Evolutionary conservation across 2,797 vertebrate species (phyloP), one percentile per base, ranked within the genome.

Genomic region (Typhlichthys eigenmanni): DNA sequence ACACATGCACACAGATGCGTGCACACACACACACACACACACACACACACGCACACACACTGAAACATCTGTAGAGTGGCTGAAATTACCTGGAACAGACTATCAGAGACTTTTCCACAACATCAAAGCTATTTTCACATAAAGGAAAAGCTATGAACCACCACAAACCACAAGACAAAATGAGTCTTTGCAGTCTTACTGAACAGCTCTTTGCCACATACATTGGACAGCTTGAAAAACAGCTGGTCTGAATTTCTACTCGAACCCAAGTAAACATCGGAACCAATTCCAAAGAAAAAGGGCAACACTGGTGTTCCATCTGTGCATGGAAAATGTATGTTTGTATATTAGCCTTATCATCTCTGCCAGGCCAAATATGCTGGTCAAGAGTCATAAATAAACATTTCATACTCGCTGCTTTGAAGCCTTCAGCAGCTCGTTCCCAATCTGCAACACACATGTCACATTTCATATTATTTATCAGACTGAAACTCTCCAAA

Each of bases 191-290:
- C 4, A 4, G 67, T 66, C 58, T 64, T 13, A 55, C 46, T 1
- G 7, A 58, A 60, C 54, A 0, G 2, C 24, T 52, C 66, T 57
- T 62, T 49, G 76, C 68, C 74, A 75, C 71, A 80, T 68, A 66
- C 74, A 58, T 56, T 58, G 68, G 65, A 68, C 79, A 77, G 62
- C 68, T 56, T 54, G 66, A 81, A 55, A 55, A 86, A 83, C 87
- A 91, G 85, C 84, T 91, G 91, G 72, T 85, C 70, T 56, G 55
- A 70, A 65, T 90, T 83, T 85, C 68, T 58, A 65, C 62, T 65
- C 34, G 47, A 71, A 68, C 60, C 67, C 76, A 84, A 85, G 81
- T 75, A 82, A 87, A 85, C 72, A 78, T n/a, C 16, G 56, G 68
- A 72, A 76, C 14, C 55, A 11, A 32, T 74, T 78, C 79, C 79